Conservation (phyloP, 2,797 vertebrate species). For the Poecilia gillii region DNA sequence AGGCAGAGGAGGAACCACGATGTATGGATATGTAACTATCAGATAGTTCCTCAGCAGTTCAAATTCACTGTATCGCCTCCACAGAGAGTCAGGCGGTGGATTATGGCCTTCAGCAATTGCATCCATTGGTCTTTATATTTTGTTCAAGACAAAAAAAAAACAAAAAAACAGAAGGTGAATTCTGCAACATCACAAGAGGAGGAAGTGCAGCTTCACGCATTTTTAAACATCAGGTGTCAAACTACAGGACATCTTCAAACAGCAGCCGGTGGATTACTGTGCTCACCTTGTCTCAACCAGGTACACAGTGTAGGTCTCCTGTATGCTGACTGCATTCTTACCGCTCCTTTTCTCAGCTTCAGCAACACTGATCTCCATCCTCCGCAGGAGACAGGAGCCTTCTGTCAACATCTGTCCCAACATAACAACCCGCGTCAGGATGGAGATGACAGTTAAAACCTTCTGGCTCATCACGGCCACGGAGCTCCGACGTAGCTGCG, state of each 20-base stretch:
- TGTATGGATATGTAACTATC: constrained; percentile 86
- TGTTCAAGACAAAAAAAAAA: not conserved
- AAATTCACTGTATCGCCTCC: constrained; percentile 97
- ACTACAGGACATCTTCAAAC: not conserved
- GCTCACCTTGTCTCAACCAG: constrained; percentile 91
- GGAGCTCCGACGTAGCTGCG: not conserved
- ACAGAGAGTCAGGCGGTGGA: constrained; percentile 88
- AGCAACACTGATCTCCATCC: constrained; percentile 91
- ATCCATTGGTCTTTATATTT: constrained; percentile 83
- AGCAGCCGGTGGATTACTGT: not conserved
- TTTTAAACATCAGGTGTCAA: not conserved
- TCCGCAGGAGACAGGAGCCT: constrained; percentile 78
- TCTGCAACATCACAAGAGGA: not conserved
- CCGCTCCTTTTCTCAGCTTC: constrained; percentile 92
- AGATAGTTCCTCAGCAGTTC: constrained; percentile 92
- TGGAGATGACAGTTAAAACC: not conserved
- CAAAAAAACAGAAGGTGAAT: not conserved
- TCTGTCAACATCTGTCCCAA: constrained; percentile 71
- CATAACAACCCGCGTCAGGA: not conserved
- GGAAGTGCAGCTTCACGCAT: constrained; percentile 1
- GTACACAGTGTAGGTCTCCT: constrained; percentile 92
- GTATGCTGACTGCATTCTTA: constrained; percentile 90
- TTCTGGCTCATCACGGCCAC: not conserved
- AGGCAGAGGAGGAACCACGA: constrained; percentile 92
- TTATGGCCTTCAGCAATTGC: constrained; percentile 83